Evolutionary conservation across 2,888 invertebrate genomes (phyloP).

Genomic region (Conchocele bisecta): DNA sequence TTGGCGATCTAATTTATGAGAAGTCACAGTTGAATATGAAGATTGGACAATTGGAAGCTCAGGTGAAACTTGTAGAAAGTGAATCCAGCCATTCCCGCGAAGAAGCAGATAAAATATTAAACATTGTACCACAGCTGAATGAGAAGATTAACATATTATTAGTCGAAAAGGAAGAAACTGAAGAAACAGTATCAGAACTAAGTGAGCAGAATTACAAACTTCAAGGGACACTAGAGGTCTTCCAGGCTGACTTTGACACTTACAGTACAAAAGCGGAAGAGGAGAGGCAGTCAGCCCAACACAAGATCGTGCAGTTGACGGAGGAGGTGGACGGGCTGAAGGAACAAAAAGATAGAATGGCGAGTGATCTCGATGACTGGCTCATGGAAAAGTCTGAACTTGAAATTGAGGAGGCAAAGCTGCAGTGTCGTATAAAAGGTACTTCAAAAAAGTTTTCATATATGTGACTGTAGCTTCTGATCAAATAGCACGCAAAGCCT

Average conservation of each 20-base stretch:
- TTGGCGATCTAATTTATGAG: conserved; percentile 60
- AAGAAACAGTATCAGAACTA: conserved; percentile 41
- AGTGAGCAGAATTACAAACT: conserved; percentile 37
- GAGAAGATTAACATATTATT: conserved; percentile 31
- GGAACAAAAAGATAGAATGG: conserved; percentile 55
- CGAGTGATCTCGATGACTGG: conserved; percentile 52
- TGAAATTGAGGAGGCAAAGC: conserved; percentile 55
- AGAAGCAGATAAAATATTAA: conserved; percentile 40
- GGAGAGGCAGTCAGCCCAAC: conserved; percentile 31
- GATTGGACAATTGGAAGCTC: conserved; percentile 58
- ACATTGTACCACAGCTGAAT: conserved; percentile 42
- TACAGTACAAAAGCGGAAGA: conserved; percentile 13
- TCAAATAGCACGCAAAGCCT: no score
- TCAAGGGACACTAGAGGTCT: conserved; percentile 43
- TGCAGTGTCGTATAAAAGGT: conserved; percentile 54
- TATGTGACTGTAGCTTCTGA: no score
- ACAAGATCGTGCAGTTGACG: conserved; percentile 39
- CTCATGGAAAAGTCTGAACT: conserved; percentile 54
- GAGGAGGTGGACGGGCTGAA: conserved; percentile 50
- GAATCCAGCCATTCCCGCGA: conserved; percentile 40
- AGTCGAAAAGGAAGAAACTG: conserved; percentile 29
- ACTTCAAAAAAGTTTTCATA: no score
- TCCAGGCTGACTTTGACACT: conserved; percentile 52
- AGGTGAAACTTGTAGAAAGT: conserved; percentile 45
- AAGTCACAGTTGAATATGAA: conserved; percentile 61